Base-by-base conservation (phyloP, 2,888 invertebrate species). In the Himalopsyche japonica region DNA sequence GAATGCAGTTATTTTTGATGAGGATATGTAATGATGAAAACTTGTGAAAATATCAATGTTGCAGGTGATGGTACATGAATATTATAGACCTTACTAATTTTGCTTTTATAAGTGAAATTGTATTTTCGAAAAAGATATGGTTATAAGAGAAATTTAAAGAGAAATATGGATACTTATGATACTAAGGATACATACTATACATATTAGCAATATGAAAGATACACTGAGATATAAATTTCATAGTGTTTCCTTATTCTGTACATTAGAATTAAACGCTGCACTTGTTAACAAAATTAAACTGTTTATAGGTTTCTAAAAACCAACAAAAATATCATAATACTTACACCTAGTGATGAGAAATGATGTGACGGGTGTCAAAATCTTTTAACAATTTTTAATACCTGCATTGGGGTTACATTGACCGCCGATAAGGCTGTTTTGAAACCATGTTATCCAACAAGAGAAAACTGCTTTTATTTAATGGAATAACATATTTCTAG, bases 191-290 rank as follows among this genome's bases (percentile, higher is more conserved):
- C 10, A n/a, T 84, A 80, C 84, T 85, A 86, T 84, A 86, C 79
- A 82, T 77, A 84, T 85, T 86, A 85, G 84, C 81, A 84, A 85
- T 86, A 70, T 82, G 81, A 86, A 84, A 85, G 84, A 76, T 80
- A 86, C 86, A 86, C 85, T 76, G 79, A 85, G 79, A 85, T 32
- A 84, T 37, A 84, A 82, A 83, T 76, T 78, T 82, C 84, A 79
- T 81, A 84, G 85, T 85, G 85, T 84, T 80, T 79, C 80, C 87
- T 87, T 86, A 87, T 80, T 82, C 86, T 85, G 87, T 87, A 86
- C 86, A 87, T 87, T 87, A 87, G 87, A 87, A 87, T 87, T 82
- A 87, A 87, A 87, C 87, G 87, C 87, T 86, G 87, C 86, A 87
- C 85, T 84, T 87, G 79, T 79, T 82, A 81, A 86, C 84, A 84